phyloP scores from a whole-genome alignment of 2,797 vertebrate genomes.

The Acanthiza pusilla region DNA sequence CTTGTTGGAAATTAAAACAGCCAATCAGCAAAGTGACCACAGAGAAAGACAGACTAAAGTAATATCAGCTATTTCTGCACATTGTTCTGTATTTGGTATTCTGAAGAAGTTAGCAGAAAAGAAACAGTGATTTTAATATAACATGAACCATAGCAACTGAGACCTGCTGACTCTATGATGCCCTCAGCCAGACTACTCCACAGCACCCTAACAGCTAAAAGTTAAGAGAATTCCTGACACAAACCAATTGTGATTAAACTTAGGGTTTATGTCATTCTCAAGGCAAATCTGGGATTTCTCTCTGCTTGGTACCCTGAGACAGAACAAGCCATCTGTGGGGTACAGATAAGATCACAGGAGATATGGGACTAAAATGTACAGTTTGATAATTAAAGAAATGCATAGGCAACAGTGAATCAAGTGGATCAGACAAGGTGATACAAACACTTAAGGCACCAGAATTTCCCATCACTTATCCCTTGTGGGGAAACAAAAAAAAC shows the following conservation, averaged over 20 bases:
- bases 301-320: background rate
- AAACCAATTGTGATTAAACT: background rate
- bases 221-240: background rate
- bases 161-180: background rate
- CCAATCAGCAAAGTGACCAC: background rate
- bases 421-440: background rate
- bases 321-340: background rate
- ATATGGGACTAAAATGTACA: background rate
- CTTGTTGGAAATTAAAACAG: background rate
- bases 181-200: background rate
- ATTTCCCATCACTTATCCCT: background rate
- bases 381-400: background rate
- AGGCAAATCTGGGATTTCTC: background rate
- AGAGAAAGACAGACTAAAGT: background rate
- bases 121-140: background rate
- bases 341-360: background rate
- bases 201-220: background rate
- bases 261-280: background rate
- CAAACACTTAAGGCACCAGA: background rate
- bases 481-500: background rate
- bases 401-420: background rate
- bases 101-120: background rate
- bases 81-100: background rate
- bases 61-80: background rate
- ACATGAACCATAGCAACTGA: background rate